Conservation (phyloP, 2,113 vertebrate species). For the Pomatostomus ruficeps region DNA sequence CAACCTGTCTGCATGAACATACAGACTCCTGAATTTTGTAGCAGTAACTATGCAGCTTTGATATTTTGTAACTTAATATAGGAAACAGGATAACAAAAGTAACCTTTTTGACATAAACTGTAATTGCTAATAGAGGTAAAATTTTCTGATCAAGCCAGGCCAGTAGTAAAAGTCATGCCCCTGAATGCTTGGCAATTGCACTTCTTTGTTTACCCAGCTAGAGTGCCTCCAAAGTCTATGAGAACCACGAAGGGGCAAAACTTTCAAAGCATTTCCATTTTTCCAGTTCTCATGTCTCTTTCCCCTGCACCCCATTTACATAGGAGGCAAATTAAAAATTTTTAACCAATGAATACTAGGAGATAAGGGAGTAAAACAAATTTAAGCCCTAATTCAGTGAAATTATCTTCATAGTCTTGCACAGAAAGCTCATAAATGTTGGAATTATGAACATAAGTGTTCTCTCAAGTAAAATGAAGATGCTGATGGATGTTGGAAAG, state of each 20-base stretch:
- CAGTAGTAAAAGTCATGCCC: neutral
- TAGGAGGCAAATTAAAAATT: neutral
- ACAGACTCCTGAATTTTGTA: neutral
- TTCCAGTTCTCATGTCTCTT: neutral
- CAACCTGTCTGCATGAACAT: neutral
- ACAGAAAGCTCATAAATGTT: neutral
- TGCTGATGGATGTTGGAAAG: neutral
- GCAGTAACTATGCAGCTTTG: neutral
- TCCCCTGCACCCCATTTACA: neutral
- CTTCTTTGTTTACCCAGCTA: neutral
- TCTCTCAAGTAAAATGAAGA: neutral
- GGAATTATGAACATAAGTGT: neutral
- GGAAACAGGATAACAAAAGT: neutral
- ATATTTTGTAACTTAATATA: neutral
- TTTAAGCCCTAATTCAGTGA: neutral
- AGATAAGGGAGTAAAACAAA: neutral
- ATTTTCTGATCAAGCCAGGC: neutral
- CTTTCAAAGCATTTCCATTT: neutral
- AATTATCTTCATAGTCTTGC: neutral
- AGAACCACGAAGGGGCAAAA: neutral
- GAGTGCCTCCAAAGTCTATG: accelerated
- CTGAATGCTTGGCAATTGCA: neutral
- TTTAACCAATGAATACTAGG: neutral
- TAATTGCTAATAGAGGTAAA: neutral
- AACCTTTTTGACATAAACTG: neutral